Evolutionary conservation across 2,888 invertebrate species (phyloP), one percentile per base, ranked within the genome.

Genomic region (Cataglyphis albicans): DNA sequence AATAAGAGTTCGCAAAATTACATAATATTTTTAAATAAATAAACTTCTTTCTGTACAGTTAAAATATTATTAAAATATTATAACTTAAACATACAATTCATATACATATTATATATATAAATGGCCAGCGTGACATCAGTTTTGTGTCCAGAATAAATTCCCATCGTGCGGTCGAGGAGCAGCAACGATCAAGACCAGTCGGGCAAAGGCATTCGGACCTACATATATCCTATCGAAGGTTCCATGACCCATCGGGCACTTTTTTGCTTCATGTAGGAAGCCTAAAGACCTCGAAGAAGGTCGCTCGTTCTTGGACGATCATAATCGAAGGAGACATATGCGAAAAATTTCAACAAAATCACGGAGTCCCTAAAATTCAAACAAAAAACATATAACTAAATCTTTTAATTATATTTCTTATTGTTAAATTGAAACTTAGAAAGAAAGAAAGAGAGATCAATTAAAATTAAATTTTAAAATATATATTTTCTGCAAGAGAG

Each of bases 111-210:
- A 48, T 48, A 48, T 12, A 70, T 21, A 72, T 72, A 59, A 59
- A 72, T 5, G 38, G 80, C 57, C 72, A 59, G 72, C 61, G 63
- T 85, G 87, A 81, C 68, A 82, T 72, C 78, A 84, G 84, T 88
- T 85, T 84, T 83, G 74, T 88, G 86, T 84, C 59, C 81, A 89
- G 84, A 89, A 89, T 88, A 70, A 87, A 89, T 89, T 89, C 61
- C 81, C 57, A 81, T 70, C 65, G 76, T 65, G 59, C 59, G 83
- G 29, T 84, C 85, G 83, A 65, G 83, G 74, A 89, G 88, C 84
- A 81, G 52, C 67, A 59, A 89, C 89, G 83, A 86, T 89, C 70
- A 75, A 78, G 73, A 84, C 84, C 72, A 75, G 70, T 32, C 76
- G 76, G 82, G 64, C 72, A 76, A 85, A 84, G 85, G 83, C 80